Evolutionary conservation across 2,888 invertebrate genomes (phyloP).

Genomic region (Nycteola revayana): DNA sequence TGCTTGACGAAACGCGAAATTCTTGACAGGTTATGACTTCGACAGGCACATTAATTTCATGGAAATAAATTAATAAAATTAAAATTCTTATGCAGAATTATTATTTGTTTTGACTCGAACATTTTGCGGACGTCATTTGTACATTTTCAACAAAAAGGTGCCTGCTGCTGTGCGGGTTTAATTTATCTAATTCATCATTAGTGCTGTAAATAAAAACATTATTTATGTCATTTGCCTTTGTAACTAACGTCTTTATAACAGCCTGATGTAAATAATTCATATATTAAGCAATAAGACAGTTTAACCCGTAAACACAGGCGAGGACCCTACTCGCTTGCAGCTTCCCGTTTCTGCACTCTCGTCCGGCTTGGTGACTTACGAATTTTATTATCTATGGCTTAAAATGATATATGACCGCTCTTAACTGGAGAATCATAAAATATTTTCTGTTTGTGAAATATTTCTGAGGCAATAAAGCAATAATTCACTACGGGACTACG

Average conservation of each 20-base stretch:
- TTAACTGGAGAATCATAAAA: constrained; percentile 82
- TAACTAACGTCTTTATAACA: too few species aligned
- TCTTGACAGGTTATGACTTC: constrained; percentile 31
- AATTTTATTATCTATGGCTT: constrained; percentile 82
- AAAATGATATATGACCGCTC: constrained; percentile 79
- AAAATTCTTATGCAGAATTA: too few species aligned
- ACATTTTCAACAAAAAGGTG: too few species aligned
- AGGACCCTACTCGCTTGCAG: neutral
- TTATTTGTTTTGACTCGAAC: too few species aligned
- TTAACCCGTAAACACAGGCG: neutral
- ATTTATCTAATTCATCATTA: too few species aligned
- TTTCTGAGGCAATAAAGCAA: constrained; percentile 82
- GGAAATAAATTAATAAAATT: too few species aligned
- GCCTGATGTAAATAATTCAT: too few species aligned
- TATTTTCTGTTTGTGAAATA: constrained; percentile 83
- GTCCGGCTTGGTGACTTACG: constrained; percentile 75
- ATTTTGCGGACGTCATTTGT: too few species aligned
- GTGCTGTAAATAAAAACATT: too few species aligned
- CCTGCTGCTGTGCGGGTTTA: too few species aligned
- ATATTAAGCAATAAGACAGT: neutral
- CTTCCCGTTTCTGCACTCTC: constrained; percentile 55
- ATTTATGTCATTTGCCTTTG: too few species aligned
- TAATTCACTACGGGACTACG: constrained; percentile 81
- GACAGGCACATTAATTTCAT: neutral
- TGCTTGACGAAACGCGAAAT: constrained; percentile 60